Percentiles rank a stretch among this genome's conserved stretches.
These are phyloP conservation scores for Hanleya hanleyi DNA, from an alignment of 2,888 invertebrate genomes.

Conservation along the genomic window DNA sequence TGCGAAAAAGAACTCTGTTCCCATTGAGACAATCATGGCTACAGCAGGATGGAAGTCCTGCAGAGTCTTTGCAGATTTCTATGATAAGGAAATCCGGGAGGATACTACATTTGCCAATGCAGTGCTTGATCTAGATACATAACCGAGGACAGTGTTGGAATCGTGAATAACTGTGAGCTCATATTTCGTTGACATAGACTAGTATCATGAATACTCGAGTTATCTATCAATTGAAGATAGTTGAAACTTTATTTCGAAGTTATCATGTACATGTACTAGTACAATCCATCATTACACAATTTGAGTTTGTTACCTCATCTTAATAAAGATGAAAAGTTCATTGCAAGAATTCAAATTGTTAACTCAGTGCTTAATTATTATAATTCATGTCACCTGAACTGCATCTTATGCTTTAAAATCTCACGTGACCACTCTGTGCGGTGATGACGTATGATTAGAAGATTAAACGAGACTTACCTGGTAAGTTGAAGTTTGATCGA, in stretches of 20 bases:
- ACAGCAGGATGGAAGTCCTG: slow-evolving; percentile 4
- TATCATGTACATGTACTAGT: too few species aligned
- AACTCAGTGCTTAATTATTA: too few species aligned
- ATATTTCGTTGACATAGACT: too few species aligned
- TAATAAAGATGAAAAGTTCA: too few species aligned
- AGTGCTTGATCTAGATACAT: not conserved
- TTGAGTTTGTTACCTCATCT: too few species aligned
- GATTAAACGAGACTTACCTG: not conserved
- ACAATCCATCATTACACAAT: too few species aligned
- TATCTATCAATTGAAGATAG: too few species aligned
- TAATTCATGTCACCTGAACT: not conserved
- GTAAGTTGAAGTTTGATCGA: not conserved
- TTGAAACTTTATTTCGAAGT: too few species aligned
- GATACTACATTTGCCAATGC: not conserved
- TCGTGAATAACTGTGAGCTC: too few species aligned
- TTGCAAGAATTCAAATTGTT: not conserved
- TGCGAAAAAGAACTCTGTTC: not conserved
- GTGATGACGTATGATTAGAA: not conserved
- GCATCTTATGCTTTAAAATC: not conserved
- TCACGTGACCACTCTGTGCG: not conserved
- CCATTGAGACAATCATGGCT: slow-evolving; percentile 1
- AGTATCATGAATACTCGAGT: too few species aligned
- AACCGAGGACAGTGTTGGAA: not conserved
- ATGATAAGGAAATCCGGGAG: not conserved
- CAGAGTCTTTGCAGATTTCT: not conserved